Evolutionary conservation across 2,113 vertebrate species (phyloP), one percentile per base, ranked within the genome.

Genomic region (Percina caprodes): DNA sequence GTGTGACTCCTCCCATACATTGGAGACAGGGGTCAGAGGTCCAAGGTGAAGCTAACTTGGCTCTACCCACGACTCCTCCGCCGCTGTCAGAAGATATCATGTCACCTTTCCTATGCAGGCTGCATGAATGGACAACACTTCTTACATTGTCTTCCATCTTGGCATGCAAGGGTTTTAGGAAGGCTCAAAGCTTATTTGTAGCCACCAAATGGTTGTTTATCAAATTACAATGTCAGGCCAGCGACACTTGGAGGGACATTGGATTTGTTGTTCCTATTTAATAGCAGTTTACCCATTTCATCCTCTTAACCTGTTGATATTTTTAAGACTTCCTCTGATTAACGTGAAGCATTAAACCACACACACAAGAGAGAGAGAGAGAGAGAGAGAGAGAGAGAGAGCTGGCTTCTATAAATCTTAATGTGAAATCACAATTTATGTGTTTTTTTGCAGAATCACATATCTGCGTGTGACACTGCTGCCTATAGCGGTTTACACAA

Each of bases 1-100:
- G 67, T 60, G 70, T 84, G 79, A 87, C 76, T 74, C 51, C 62
- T 77, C 55, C 73, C 59, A 78, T 74, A 83, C 66, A 82, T 86
- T 73, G 79, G 79, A 69, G 60, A 73, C 77, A 18, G 33, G 46
- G 86, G 81, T 91, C 80, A 87, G 63, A 54, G 88, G 86, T 90
- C 82, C 68, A 63, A 83, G 84, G 86, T 91, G 82, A 89, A 86
- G 90, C 90, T 82, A 67, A 84, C 88, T 82, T 74, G 66, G 84
- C 72, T 83, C 89, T 79, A 71, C 82, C 88, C 79, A 81, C 82
- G 81, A 90, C 85, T 83, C 66, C 83, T 79, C 82, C 30, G 55
- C 84, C 51, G 84, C 86, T 92, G 93, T 94, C 95, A 92, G 70
- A 77, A 74, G 61, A 52, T 69, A 88, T 93, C 78, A 88, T 55